These are phyloP conservation scores for Drosophila littoralis DNA, from an alignment of 1,140 invertebrate species.

Conservation along the genomic window DNA sequence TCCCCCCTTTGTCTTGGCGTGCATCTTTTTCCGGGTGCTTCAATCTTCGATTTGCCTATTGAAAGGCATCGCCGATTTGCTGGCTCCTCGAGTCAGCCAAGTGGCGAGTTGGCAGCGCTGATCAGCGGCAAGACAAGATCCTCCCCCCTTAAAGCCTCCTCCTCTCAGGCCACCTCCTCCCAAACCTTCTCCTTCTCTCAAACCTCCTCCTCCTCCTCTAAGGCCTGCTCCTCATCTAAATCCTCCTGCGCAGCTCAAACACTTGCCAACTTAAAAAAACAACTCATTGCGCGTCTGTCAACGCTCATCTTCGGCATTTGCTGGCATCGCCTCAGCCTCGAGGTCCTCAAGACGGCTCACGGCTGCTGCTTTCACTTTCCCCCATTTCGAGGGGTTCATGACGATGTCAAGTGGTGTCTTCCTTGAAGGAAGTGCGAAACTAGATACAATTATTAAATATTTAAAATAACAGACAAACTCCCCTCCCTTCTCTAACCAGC, in stretches of 20 bases:
- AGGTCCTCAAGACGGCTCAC: conserved; percentile 7
- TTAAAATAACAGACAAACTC: conserved; percentile 65
- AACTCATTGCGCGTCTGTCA: conserved; percentile 22
- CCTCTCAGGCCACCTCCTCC: background rate
- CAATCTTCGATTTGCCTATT: conserved; percentile 52
- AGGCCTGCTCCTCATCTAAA: background rate
- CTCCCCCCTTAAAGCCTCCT: background rate
- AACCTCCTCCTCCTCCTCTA: background rate
- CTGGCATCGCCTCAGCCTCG: conserved; percentile 18
- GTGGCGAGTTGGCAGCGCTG: conserved; percentile 50
- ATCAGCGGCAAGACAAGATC: conserved; percentile 42
- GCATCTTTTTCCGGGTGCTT: conserved; percentile 73
- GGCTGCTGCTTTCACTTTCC: conserved; percentile 70
- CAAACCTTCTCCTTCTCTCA: no score
- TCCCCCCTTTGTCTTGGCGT: background rate
- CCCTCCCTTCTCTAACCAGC: background rate
- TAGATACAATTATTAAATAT: conserved; percentile 83
- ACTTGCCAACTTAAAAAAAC: background rate
- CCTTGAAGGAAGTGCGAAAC: conserved; percentile 72
- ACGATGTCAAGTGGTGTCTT: conserved; percentile 73
- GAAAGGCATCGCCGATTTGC: conserved; percentile 35
- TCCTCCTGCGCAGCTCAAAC: background rate
- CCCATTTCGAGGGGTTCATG: conserved; percentile 37
- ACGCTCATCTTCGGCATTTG: conserved; percentile 25
- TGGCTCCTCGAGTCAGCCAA: conserved; percentile 31